Base-by-base conservation (phyloP, 2,113 vertebrate genomes). In the Gadus macrocephalus region DNA sequence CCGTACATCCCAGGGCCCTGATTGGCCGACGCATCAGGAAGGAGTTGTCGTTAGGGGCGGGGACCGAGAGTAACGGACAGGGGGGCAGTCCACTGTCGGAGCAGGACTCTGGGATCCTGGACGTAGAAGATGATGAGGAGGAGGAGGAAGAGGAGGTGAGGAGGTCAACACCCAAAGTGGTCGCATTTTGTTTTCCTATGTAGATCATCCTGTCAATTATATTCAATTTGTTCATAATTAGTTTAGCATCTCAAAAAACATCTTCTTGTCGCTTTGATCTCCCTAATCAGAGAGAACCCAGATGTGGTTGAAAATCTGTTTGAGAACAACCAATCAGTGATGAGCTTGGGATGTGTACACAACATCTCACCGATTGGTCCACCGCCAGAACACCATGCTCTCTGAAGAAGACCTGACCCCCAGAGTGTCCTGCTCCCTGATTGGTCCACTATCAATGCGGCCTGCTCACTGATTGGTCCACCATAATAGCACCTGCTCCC, bases 61-160 rank as follows among this genome's bases (percentile, higher is more conserved):
- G 87, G 62, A 89, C 87, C 0, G 93, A 95, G 38, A 74, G 86
- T 69, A 89, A 93, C 53, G 86, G 91, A 73, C 92, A 93, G 49
- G 93, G 87, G 59, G 91, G 90, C 81, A 96, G 93, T 67, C 95
- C 93, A 7, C 81, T 91, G 77, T 95, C 94, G 0, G 95, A 98
- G 83, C 92, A 95, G 77, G 94, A 98, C 81, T 96, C 94, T 2
- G 95, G 96, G 35, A 95, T 98, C 85, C 88, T 98, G 88, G 95
- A 98, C 66, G 94, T 95, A 64, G 95, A 96, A 83, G 95, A 97
- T 63, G 96, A 95, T 31, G 93, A 95, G 14, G 94, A 96, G 53
- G 95, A 96, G n/a, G n/a, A n/a, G 55, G 55, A 56, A 15, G 15
- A 17, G 55, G n/a, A n/a, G 55, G 55, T n/a, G 55, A n/a, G 55